Evolutionary conservation across 2,888 invertebrate genomes (phyloP).

Genomic region (Steromphala cineraria): DNA sequence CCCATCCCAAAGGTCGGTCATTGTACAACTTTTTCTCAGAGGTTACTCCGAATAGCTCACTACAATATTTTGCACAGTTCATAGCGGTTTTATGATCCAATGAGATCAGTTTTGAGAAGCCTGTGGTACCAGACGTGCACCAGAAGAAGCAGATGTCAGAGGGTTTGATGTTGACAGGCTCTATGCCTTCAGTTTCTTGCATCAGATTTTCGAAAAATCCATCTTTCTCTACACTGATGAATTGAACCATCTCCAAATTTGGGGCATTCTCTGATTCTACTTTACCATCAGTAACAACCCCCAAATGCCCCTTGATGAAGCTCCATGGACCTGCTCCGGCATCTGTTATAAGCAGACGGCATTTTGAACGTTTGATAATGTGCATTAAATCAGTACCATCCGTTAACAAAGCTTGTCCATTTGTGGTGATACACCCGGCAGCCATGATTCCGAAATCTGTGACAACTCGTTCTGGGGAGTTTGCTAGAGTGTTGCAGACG

Average conservation of each 20-base stretch:
- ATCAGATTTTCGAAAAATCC: not conserved
- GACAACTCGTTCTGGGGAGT: slow-evolving; percentile 19
- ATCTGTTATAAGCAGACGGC: not conserved
- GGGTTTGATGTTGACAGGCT: not conserved
- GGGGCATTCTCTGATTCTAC: not conserved
- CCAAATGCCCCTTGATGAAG: not conserved
- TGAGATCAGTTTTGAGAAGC: slow-evolving; percentile 22
- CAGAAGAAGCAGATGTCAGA: slow-evolving; percentile 4
- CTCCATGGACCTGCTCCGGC: not conserved
- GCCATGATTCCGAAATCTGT: slow-evolving; percentile 22
- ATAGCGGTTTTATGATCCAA: no score
- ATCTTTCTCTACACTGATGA: not conserved
- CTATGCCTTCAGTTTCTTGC: not conserved
- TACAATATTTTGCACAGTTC: no score
- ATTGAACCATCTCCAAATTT: not conserved
- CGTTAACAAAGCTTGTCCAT: slow-evolving; percentile 2
- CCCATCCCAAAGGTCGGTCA: slow-evolving; percentile 22
- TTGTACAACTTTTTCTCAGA: not conserved
- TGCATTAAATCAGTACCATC: slow-evolving; percentile 21
- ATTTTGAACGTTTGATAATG: not conserved
- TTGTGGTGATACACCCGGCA: slow-evolving; percentile 18
- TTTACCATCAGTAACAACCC: not conserved
- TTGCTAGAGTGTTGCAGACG: slow-evolving; percentile 26
- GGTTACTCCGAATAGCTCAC: no score
- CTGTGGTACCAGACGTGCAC: slow-evolving; percentile 19